Evolutionary conservation across 2,113 vertebrate species (phyloP), one percentile per base, ranked within the genome.

Genomic region (Lipophrys pholis): DNA sequence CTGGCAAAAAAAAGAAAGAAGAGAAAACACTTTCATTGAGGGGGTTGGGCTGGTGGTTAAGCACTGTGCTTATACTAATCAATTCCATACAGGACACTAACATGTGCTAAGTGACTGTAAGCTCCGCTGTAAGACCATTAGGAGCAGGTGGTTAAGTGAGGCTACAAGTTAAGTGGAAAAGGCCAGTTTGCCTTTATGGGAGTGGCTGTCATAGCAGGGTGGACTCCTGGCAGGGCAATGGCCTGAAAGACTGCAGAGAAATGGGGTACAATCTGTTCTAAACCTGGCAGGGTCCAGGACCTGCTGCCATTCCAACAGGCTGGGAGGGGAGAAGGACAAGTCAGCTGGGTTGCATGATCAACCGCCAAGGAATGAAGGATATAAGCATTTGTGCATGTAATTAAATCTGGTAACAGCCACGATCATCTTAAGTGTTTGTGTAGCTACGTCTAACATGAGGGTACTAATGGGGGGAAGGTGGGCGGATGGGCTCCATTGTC

Each of bases 101-200:
- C 63, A 77, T 74, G 73, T 78, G 82, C 62, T 60, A 81, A 86
- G 71, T 86, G 76, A 78, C 56, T 60, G n/a, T 75, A 82, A 82
- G 65, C 62, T 69, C 39, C 81, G 87, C 62, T 40, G 76, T 79
- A 54, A 81, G 38, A 54, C 59, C 75, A 79, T 80, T 67, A 69
- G 39, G 63, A 81, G 85, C 85, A 88, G 81, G 86, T 84, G 86
- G 76, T 77, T 73, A 78, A 83, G 41, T 69, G 68, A 64, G 35
- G 54, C 75, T 64, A 61, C 69, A 67, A 77, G 70, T 73, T 73
- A 77, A 88, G 69, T 69, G 59, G 73, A 67, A 52, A 30, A 55
- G 68, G 74, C 69, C 61, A 46, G 78, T 76, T 74, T 64, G 73
- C 66, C 83, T 71, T 45, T 15, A 39, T 78, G 78, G 77, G 73